Base-by-base conservation (phyloP, 2,113 vertebrate species). In the Nettapus auritus region DNA sequence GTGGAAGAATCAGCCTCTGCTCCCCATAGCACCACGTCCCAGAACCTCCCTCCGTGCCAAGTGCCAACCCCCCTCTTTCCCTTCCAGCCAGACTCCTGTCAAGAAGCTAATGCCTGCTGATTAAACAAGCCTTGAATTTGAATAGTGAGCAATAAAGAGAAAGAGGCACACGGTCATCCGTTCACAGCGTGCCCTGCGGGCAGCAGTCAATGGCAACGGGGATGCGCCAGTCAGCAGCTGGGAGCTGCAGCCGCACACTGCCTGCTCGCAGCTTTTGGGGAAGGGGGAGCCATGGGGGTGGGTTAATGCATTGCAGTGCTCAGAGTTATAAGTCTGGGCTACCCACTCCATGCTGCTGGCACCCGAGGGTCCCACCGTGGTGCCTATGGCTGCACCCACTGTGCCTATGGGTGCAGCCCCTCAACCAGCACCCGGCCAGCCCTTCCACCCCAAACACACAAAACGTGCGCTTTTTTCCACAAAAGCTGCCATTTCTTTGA, bases 81-180 rank as follows among this genome's bases (percentile, higher is more conserved):
- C 91, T 83, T 90, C 53, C 86, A 90, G 83, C 73, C 78, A 97
- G 95, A 97, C 95, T 97, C 96, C 97, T 97, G 96, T 97, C 98
- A 98, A 90, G 91, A 86, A 86, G 89, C 94, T 98, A 98, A 98
- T 97, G 97, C 97, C 97, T 97, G 97, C 97, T 98, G 98, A 98
- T 98, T 98, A 98, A 98, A 98, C 97, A 98, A 95, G 89, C 95
- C 95, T 93, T 90, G 97, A 97, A 98, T 98, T 96, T 97, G 96
- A 98, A 98, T 96, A 84, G 96, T 59, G 95, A 97, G 94, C 95
- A 94, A 93, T 82, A 90, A 85, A 38, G 63, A n/a, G 60, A 26
- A 40, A 59, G 96, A 15, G 48, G 28, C 14, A n/a, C 57, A 25
- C 5, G 95, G 95, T 97, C 97, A 96, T 93, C 97, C 94, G 84